phyloP scores from a whole-genome alignment of 2,797 vertebrate species.

The Thaleichthys pacificus region DNA sequence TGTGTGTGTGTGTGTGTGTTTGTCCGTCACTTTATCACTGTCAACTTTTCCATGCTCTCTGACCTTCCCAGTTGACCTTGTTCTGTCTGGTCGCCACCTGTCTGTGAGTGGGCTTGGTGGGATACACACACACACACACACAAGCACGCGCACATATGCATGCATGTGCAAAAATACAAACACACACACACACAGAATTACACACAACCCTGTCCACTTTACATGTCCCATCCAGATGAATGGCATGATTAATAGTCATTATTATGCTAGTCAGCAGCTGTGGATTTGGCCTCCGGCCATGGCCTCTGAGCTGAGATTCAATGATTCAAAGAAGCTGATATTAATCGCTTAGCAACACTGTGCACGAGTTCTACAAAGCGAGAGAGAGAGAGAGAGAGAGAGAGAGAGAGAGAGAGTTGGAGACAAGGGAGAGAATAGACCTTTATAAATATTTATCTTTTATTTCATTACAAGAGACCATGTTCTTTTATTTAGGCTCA shows the following conservation, averaged over 20 bases:
- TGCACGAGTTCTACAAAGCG: no score
- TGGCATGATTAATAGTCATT: conserved; percentile 57
- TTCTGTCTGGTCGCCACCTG: not conserved
- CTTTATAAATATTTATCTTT: no score
- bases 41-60: not conserved
- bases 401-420: no score
- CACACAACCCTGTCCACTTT: conserved; percentile 13
- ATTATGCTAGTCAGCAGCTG: conserved; percentile 66
- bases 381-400: no score
- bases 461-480: no score
- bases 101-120: not conserved
- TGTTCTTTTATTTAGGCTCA: no score
- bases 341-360: conserved; percentile 35
- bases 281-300: conserved; percentile 59
- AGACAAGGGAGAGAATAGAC: no score
- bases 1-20: not conserved
- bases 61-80: not conserved
- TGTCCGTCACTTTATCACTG: not conserved
- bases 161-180: conserved; percentile 8
- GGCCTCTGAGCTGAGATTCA: conserved; percentile 25
- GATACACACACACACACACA: not conserved
- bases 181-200: conserved; percentile 13
- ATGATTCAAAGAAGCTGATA: conserved; percentile 36
- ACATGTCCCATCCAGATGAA: conserved; percentile 69
- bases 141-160: not conserved